Base-by-base conservation (phyloP, 1,140 invertebrate species). In the Zophobas atratus region DNA sequence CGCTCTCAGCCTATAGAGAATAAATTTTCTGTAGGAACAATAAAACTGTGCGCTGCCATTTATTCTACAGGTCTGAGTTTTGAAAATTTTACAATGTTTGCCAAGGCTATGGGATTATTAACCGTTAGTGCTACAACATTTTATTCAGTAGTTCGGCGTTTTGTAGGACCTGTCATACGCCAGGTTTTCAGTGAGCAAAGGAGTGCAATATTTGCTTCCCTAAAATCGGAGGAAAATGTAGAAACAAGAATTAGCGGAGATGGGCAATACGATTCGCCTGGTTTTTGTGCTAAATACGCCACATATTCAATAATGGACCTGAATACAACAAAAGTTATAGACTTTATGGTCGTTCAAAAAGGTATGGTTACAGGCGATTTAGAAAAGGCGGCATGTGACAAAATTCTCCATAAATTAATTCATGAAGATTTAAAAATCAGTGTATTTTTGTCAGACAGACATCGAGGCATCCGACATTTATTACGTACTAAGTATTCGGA, bases 261-360 rank as follows among this genome's bases (percentile, higher is more conserved):
- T 53, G 49, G 49, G 20, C 49, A 53, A 32, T 53, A 53, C 20
- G 20, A 53, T 53, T 53, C 49, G 2, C 49, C 49, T 6, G 49
- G 49, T 6, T 53, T 53, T 53, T 53, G 49, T 53, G 49, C 49
- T 8, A 53, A 53, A 53, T 53, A 53, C 20, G 5, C 20, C 4
- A 53, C 49, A 32, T 53, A 53, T 53, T 53, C 49, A 8, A 8
- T 53, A 2, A 53, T 53, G 49, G 20, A 53, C 20, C 20, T 53
- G 20, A 53, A 53, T 6, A 53, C 5, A 2, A 2, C 4, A 20
- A 8, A 53, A 53, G 20, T 53, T 20, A 53, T 53, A 8, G 49
- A 53, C 20, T 8, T 53, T 53, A 6, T 53, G 2, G 49, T 53
- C 20, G 49, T 53, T 53, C 20, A 53, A 20, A 53, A 53, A n/a